phyloP scores from a whole-genome alignment of 2,797 vertebrate genomes.

The Myotis planiceps region DNA sequence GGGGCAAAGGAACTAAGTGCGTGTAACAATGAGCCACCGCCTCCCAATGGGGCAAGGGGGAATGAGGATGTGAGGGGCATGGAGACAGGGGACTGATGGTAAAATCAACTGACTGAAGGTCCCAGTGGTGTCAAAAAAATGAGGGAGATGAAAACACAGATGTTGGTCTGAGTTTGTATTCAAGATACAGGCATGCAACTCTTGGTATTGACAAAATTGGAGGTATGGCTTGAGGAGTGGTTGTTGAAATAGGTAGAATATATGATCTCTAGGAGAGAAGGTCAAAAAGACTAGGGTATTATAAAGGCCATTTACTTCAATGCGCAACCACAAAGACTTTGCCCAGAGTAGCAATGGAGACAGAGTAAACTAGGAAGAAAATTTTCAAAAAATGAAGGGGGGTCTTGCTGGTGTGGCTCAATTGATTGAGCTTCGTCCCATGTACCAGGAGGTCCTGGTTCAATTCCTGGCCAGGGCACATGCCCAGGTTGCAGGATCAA shows the following conservation, averaged over 20 bases:
- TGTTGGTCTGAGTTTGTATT: not conserved
- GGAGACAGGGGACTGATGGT: not conserved
- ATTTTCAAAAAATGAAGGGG: not conserved
- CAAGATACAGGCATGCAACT: not conserved
- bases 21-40: not conserved
- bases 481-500: too few species aligned
- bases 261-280: not conserved
- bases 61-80: not conserved
- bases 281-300: not conserved
- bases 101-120: not conserved
- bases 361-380: not conserved
- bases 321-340: not conserved
- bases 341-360: not conserved
- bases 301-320: not conserved
- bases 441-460: too few species aligned
- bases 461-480: too few species aligned
- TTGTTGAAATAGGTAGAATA: not conserved
- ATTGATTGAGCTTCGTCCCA: too few species aligned
- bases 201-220: not conserved
- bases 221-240: not conserved
- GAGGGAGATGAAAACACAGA: not conserved
- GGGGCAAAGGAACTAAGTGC: not conserved
- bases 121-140: not conserved
- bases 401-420: too few species aligned
- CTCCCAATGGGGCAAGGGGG: not conserved